Evolutionary conservation across 2,888 invertebrate species (phyloP), one percentile per base, ranked within the genome.

Genomic region (Caenorhabditis doughertyi): DNA sequence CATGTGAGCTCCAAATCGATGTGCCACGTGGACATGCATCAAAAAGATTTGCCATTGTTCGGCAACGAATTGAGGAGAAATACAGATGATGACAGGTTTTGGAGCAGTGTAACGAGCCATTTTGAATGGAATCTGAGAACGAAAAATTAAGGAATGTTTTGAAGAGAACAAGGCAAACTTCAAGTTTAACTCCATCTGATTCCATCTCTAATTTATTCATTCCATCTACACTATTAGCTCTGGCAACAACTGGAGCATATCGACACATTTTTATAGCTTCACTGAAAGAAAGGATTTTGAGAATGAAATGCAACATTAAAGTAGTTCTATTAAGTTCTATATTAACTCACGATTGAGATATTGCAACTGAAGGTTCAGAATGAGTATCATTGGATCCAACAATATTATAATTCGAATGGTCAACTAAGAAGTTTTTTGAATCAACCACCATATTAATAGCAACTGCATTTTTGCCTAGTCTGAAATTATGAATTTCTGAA

Each of bases 31-130:
- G 9, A 80, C 80, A n/a, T 83, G 81, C 67, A 85, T 77, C 32
- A 85, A 18, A 16, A 82, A 81, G 21, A 68, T 51, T 18, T 85
- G 84, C 85, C 85, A 85, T 44, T 85, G 85, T 39, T 85, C 85
- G 25, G 64, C 79, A 13, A 81, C 85, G 58, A 81, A 85, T 60
- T 84, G 82, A 2, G 85, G 85, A 0, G 85, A 81, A 11, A 85
- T 68, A 49, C 85, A 85, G 13, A 79, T 79, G 25, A 85, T 73
- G 3, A 84, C 84, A 11, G 71, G 79, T 42, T 55, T 77, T 16
- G 62, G 53, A 2, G 77, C 47, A 0, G 68, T 65, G n/a, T 68
- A 70, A 0, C 68, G 51, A 35, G 70, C 73, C 42, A 56, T 25
- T 71, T 74, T 64, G 72, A 81, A 72, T 4, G 85, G 85, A 16